These are phyloP conservation scores for Thamnophis elegans DNA, from an alignment of 2,797 vertebrate genomes.

Conservation along the genomic window DNA sequence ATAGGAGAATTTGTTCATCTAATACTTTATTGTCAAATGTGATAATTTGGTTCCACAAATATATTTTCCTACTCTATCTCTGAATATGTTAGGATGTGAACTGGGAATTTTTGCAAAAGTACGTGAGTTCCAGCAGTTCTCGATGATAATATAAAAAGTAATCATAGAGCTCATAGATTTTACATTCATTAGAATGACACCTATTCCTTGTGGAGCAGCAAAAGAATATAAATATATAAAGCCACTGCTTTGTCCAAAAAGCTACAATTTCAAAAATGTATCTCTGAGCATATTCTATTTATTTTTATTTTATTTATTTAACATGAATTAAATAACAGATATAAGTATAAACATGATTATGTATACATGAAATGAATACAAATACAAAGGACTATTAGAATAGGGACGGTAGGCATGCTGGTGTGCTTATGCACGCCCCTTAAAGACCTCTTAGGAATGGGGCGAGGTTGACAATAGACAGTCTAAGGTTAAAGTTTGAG, in stretches of 20 bases:
- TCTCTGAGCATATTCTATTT: not conserved
- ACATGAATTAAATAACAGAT: no score
- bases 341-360: no score
- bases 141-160: not conserved
- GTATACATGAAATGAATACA: no score
- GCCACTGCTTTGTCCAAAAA: not conserved
- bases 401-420: no score
- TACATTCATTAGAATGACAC: not conserved
- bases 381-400: no score
- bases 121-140: not conserved
- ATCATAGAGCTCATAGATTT: not conserved
- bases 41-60: not conserved
- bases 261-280: not conserved
- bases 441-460: no score
- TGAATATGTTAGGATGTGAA: not conserved
- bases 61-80: not conserved
- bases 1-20: not conserved
- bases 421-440: no score
- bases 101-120: not conserved
- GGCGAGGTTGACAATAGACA: no score
- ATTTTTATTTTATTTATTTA: no score
- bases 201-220: not conserved
- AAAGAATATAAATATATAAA: not conserved
- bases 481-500: no score
- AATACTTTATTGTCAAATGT: not conserved